Base-by-base conservation (phyloP, 2,113 vertebrate genomes). In the Leptobrachium ailaonicum region DNA sequence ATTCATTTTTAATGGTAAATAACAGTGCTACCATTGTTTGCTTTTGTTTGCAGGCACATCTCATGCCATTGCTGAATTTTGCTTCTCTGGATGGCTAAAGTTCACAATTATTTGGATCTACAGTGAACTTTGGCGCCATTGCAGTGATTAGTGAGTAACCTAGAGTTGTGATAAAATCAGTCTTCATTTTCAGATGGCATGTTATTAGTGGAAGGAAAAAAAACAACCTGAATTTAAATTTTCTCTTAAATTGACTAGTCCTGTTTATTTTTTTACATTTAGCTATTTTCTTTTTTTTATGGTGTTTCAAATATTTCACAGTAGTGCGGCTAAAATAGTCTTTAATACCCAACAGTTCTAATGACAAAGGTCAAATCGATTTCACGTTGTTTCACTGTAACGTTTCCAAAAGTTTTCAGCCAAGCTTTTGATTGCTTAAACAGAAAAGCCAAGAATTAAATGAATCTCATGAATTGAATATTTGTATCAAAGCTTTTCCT, bases 391-490 rank as follows among this genome's bases (percentile, higher is more conserved):
- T 56, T 6, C 40, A 54, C 53, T 47, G 6, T 54, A 41, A 7
- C 4, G 13, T 14, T 40, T 54, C 47, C 63, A 67, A 42, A 56
- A 6, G 2, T 6, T 66, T 68, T 42, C 40, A n/a, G 11, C 47
- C 47, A 56, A 76, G 58, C 12, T 2, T 67, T 54, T 53, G 2
- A 74, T 74, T 62, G 41, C 54, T 62, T 4, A 41, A 76, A 67
- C 2, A 76, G 7, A 40, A 62, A 53, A 41, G 45, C 62, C 62
- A 76, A 66, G 41, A 50, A 41, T 32, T 75, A 53, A 76, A 76
- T 45, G 58, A 64, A 75, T 41, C 45, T 41, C 20, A 40, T 54
- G 62, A 66, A 66, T 66, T 66, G 45, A 71, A 76, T 74, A 62
- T 74, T 32, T 44, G 41, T 9, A 66, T 66, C 44, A 77, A 58